Conservation (phyloP, 2,113 vertebrate species). For the Anser brachyrhynchus region DNA sequence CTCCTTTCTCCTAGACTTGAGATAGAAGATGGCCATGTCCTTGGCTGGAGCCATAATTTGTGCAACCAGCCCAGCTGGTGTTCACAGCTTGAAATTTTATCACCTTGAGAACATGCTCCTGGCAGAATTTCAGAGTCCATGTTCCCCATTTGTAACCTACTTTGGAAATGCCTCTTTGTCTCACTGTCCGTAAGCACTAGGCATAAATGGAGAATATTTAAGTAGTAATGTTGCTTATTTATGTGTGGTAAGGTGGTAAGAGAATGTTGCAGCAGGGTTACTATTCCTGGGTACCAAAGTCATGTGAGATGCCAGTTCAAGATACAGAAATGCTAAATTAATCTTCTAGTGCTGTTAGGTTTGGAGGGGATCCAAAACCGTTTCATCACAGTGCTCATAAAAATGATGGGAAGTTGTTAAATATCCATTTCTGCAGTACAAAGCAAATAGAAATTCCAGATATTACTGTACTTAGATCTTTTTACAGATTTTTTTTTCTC, state of each 20-base stretch:
- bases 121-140: background rate
- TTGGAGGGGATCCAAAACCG: conserved; percentile 30
- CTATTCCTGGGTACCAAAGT: background rate
- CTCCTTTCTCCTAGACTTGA: background rate
- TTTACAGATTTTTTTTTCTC: background rate
- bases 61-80: background rate
- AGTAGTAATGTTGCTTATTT: background rate
- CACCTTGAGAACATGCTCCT: background rate
- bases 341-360: background rate
- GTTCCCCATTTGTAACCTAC: background rate
- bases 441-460: background rate
- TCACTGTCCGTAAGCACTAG: background rate
- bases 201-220: background rate
- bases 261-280: background rate
- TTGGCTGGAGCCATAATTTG: background rate
- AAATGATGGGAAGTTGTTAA: conserved; percentile 30
- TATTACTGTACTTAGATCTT: background rate
- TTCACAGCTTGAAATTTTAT: background rate
- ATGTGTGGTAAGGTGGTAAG: fast-evolving
- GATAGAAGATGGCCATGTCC: background rate
- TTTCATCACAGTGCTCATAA: conserved; percentile 26
- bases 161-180: background rate
- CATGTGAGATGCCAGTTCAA: background rate
- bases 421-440: conserved; percentile 2
- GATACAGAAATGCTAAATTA: conserved; percentile 10